Conservation (phyloP, 2,888 invertebrate genomes). For the Leptogaster cylindrica region DNA sequence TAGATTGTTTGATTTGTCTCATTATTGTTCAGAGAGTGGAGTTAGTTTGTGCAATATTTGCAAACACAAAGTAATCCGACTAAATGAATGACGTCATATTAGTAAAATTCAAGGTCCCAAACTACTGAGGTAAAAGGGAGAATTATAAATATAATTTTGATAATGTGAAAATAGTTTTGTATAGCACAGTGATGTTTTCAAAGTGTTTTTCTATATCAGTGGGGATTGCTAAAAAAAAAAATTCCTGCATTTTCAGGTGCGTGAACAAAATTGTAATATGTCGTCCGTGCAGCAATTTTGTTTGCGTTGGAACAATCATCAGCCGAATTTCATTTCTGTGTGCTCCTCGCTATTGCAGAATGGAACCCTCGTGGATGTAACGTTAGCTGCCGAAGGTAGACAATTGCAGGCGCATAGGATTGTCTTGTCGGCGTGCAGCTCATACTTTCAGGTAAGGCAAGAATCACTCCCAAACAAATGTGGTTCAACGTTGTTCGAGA, state of each 20-base stretch:
- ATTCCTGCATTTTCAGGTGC: constrained; percentile 25
- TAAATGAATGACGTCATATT: constrained; percentile 40
- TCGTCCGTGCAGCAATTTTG: constrained; percentile 79
- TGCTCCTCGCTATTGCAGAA: constrained; percentile 83
- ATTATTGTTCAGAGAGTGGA: neutral
- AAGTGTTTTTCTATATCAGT: neutral
- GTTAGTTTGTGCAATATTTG: constrained; percentile 26
- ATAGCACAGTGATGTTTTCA: too few relatives aligned
- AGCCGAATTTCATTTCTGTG: constrained; percentile 89
- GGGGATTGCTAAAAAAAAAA: neutral
- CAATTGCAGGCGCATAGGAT: constrained; percentile 89
- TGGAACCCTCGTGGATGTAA: constrained; percentile 87
- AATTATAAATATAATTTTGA: constrained; percentile 28
- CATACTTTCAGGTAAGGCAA: constrained; percentile 81
- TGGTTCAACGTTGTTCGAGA: neutral
- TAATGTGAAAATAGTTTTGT: too few relatives aligned
- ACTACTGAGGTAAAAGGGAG: constrained; percentile 36
- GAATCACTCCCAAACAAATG: neutral
- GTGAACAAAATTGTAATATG: constrained; percentile 62
- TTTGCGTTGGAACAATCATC: constrained; percentile 91
- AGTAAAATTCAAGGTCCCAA: constrained; percentile 39
- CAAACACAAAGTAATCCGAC: constrained; percentile 36
- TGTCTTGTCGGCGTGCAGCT: constrained; percentile 88
- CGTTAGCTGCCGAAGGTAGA: constrained; percentile 87
- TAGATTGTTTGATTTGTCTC: constrained; percentile 1